phyloP scores from a whole-genome alignment of 2,113 vertebrate genomes.

The Pollachius pollachius region DNA sequence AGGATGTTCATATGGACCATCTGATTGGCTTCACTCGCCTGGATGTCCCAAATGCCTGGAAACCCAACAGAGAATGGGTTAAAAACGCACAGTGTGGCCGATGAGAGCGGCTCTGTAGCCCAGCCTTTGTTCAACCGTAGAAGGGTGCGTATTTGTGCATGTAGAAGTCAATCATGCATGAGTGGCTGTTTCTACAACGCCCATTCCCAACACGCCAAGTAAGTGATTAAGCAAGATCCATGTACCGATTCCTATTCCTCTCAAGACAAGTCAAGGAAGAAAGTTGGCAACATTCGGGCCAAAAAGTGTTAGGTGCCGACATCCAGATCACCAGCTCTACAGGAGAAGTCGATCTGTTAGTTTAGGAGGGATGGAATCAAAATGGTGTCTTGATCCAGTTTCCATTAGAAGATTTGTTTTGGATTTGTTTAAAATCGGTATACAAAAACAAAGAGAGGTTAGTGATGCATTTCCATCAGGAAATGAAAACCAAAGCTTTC shows the following conservation, averaged over 20 bases:
- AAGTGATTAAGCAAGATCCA: conserved; percentile 26
- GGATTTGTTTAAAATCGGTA: conserved; percentile 38
- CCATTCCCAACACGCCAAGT: conserved; percentile 25
- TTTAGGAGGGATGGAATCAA: conserved; percentile 34
- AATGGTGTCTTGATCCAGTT: conserved; percentile 34
- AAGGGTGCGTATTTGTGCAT: conserved; percentile 42
- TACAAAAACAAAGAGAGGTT: conserved; percentile 26
- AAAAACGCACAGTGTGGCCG: conserved; percentile 27
- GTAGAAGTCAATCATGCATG: conserved; percentile 50
- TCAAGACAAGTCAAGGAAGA: conserved; percentile 36
- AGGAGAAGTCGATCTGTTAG: conserved; percentile 49
- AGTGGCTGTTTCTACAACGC: conserved; percentile 35
- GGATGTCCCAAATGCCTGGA: conserved; percentile 87
- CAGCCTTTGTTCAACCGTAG: conserved; percentile 24
- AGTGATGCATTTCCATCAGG: conserved; percentile 21
- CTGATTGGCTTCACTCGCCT: conserved; percentile 91
- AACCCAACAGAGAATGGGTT: conserved; percentile 49
- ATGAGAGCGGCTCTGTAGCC: neutral
- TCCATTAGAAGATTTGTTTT: conserved; percentile 28
- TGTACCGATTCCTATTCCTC: conserved; percentile 24
- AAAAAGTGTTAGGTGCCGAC: conserved; percentile 54
- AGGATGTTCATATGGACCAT: conserved; percentile 99
- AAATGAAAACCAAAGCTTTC: conserved; percentile 39
- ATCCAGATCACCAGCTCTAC: conserved; percentile 48
- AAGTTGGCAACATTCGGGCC: conserved; percentile 34